Percentiles rank a stretch among this genome's conserved stretches.
phyloP scores from a whole-genome alignment of 2,888 invertebrate genomes.

The Phortica okadai region DNA sequence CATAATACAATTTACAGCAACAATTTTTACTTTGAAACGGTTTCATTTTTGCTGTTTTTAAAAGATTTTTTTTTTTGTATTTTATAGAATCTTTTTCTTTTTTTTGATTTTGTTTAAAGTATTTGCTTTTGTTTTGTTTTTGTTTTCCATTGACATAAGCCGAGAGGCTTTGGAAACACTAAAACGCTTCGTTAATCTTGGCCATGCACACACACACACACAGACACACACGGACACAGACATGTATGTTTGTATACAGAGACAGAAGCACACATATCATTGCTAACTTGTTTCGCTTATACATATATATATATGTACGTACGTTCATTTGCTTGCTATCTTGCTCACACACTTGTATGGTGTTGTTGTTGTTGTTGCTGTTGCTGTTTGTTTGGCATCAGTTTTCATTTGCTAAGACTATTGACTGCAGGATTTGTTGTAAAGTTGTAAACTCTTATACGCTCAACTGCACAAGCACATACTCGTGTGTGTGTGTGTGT shows the following conservation, averaged over 20 bases:
- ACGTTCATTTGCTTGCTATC: constrained; percentile 16
- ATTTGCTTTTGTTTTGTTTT: background rate
- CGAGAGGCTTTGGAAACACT: background rate
- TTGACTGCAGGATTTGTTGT: constrained; percentile 21
- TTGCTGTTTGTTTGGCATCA: background rate
- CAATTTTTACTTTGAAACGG: too few species aligned
- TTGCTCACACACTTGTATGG: background rate
- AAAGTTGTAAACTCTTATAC: background rate
- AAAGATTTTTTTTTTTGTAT: too few species aligned
- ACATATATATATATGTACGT: background rate
- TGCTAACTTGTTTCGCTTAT: background rate
- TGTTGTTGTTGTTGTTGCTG: background rate
- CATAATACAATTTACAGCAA: too few species aligned
- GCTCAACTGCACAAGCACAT: constrained; percentile 47
- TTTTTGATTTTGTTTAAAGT: background rate
- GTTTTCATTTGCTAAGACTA: constrained; percentile 23
- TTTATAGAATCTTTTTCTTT: background rate
- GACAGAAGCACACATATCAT: too few species aligned
- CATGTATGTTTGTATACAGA: too few species aligned
- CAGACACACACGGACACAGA: too few species aligned
- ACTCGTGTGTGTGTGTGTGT: constrained; percentile 26
- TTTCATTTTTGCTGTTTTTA: too few species aligned
- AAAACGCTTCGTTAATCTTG: background rate
- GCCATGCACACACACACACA: background rate
- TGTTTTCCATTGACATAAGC: background rate